Base-by-base conservation (phyloP, 2,113 vertebrate species). In the Sprattus sprattus region DNA sequence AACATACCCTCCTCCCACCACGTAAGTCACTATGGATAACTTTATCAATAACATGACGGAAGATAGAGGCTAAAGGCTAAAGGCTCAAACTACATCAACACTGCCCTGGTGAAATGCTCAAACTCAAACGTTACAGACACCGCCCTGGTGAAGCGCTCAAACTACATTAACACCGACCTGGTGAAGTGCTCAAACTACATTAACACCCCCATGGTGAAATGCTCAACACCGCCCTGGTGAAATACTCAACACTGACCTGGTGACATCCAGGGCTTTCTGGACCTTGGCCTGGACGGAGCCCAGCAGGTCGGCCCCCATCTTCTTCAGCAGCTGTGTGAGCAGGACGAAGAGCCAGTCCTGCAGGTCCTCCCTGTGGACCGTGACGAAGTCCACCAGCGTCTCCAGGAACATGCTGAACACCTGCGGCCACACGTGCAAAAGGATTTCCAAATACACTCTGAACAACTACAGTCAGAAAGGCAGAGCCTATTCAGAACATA, bases 371-470 rank as follows among this genome's bases (percentile, higher is more conserved):
- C 97, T 96, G 93, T 99, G 98, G 84, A 99, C 97, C 54, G 96
- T 97, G 93, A 99, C 92, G 87, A 99, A 99, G 95, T 99, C 98
- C 90, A 99, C 97, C 13, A 99, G 94, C 0, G 98, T 99, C 96
- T 99, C 98, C 94, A 99, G 92, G 93, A 99, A 99, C 98, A 99
- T 99, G 93, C 98, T 99, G 92, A 99, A 99, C 88, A 99, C 98
- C 98, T 99, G 91, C 28, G 88, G 85, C 81, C 11, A 87, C 60
- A 81, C 22, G 39, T 39, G 1, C 39, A 39, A 39, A 39, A 39
- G 39, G 39, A 39, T 39, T 39, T 39, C 39, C 39, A 39, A 39
- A 39, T 39, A 39, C 39, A 39, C 39, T 1, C 39, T 1, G 39
- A 39, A 39, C 39, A 39, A 1, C 7, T 20, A 60, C 3, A 60